These are phyloP conservation scores for Drosophila suboccidentalis DNA, from an alignment of 2,888 invertebrate species.

Conservation along the genomic window DNA sequence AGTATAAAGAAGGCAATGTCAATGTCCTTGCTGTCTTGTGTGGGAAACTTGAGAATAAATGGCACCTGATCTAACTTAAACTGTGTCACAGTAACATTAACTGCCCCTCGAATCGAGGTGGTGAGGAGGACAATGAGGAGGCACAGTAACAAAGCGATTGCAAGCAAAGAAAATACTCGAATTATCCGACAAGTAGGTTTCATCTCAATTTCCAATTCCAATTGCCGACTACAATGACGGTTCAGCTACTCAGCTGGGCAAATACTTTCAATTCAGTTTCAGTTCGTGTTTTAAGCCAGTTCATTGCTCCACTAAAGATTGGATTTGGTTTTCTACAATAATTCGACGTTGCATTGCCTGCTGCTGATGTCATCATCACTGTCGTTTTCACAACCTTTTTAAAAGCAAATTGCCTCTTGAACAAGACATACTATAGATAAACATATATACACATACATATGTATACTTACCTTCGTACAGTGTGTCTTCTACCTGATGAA, in stretches of 20 bases:
- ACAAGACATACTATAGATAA: slow-evolving; percentile 2
- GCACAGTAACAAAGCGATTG: slow-evolving; percentile 14
- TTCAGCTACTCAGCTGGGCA: slow-evolving; percentile 37
- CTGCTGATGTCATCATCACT: slow-evolving; percentile 45
- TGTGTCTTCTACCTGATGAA: slow-evolving; percentile 2
- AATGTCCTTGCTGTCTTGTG: slow-evolving; percentile 15
- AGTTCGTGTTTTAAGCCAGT: not conserved
- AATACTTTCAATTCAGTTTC: slow-evolving; percentile 35
- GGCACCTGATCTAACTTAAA: slow-evolving; percentile 35
- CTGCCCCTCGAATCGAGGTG: not conserved
- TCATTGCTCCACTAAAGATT: slow-evolving; percentile 26
- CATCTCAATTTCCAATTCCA: slow-evolving; percentile 36
- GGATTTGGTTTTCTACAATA: slow-evolving; percentile 16
- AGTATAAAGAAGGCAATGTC: slow-evolving; percentile 6
- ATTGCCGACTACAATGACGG: slow-evolving; percentile 36
- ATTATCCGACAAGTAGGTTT: slow-evolving; percentile 19
- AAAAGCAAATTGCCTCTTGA: slow-evolving; percentile 36
- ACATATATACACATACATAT: too few species aligned
- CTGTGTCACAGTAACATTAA: slow-evolving; percentile 39
- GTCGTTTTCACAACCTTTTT: slow-evolving; percentile 20
- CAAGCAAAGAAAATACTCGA: slow-evolving; percentile 24
- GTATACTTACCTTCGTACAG: not conserved
- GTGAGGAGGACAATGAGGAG: not conserved
- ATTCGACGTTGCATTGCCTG: slow-evolving; percentile 1
- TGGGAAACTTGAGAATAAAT: slow-evolving; percentile 21